Evolutionary conservation across 2,888 invertebrate species (phyloP).

Genomic region (Dexiosoma caninum): DNA sequence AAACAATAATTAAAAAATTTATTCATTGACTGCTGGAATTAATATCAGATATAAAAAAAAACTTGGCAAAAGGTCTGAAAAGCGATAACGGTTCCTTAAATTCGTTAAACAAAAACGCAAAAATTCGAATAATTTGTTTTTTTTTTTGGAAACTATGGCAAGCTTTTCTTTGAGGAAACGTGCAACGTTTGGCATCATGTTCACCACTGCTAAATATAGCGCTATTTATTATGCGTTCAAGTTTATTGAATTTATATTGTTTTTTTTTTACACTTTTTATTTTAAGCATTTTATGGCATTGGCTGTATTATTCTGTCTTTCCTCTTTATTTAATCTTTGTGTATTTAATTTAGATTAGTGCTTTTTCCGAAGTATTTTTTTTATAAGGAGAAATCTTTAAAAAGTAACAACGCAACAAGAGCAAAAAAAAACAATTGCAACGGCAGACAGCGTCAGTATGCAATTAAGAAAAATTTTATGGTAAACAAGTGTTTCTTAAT

Average conservation of each 20-base stretch:
- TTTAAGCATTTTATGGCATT: neutral
- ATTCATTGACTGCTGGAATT: too few relatives aligned
- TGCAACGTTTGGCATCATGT: too few relatives aligned
- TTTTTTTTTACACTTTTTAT: neutral
- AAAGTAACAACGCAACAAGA: neutral
- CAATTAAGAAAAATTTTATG: slow-evolving; percentile 23
- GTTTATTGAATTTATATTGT: neutral
- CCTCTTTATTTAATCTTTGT: neutral
- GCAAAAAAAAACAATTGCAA: neutral
- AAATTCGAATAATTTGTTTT: too few relatives aligned
- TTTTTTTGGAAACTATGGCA: too few relatives aligned
- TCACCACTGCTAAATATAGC: too few relatives aligned
- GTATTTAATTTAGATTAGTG: neutral
- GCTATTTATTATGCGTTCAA: neutral
- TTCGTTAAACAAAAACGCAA: too few relatives aligned
- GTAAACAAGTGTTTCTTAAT: slow-evolving; percentile 45
- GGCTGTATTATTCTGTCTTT: neutral
- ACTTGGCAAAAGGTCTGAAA: too few relatives aligned
- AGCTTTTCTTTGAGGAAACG: too few relatives aligned
- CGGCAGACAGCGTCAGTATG: neutral
- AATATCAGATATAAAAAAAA: too few relatives aligned
- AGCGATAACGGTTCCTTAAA: too few relatives aligned
- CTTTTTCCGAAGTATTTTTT: neutral
- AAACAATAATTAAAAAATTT: too few relatives aligned
- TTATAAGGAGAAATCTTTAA: slow-evolving; percentile 2